Evolutionary conservation across 2,888 invertebrate genomes (phyloP).

Genomic region (Acleris laterana): DNA sequence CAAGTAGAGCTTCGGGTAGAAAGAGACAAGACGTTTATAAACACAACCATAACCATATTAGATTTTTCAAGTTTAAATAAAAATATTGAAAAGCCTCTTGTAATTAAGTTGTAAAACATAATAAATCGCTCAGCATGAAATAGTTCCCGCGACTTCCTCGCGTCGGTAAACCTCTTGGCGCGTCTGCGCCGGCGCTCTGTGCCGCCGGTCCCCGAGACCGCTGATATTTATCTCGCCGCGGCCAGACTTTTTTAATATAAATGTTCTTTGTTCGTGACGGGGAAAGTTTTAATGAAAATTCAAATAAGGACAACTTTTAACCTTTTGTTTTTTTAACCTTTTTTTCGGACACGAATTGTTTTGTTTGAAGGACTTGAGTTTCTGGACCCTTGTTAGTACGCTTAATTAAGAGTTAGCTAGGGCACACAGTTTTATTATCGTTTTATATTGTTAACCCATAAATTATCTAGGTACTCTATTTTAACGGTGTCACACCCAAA

Average conservation of each 20-base stretch:
- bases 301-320: conserved; percentile 80
- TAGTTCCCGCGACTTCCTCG: too few relatives aligned
- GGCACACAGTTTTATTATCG: not conserved
- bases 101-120: too few relatives aligned
- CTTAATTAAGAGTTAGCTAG: conserved; percentile 35
- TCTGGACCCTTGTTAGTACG: conserved; percentile 45
- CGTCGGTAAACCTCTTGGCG: conserved; percentile 35
- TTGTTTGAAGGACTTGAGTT: conserved; percentile 65
- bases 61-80: too few relatives aligned
- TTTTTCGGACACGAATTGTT: conserved; percentile 66
- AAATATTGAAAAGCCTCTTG: too few relatives aligned
- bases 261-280: conserved; percentile 84
- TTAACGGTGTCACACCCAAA: too few relatives aligned
- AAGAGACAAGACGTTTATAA: too few relatives aligned
- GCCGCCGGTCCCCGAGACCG: conserved; percentile 76
- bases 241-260: conserved; percentile 84
- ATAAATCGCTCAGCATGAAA: too few relatives aligned
- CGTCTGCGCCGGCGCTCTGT: conserved; percentile 59
- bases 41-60: too few relatives aligned
- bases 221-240: conserved; percentile 83
- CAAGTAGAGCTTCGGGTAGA: too few relatives aligned
- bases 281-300: conserved; percentile 82
- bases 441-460: not conserved
- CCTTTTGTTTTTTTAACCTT: conserved; percentile 67
- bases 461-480: not conserved